Evolutionary conservation across 1,140 invertebrate species (phyloP).

Genomic region (Ceratina japonica): DNA sequence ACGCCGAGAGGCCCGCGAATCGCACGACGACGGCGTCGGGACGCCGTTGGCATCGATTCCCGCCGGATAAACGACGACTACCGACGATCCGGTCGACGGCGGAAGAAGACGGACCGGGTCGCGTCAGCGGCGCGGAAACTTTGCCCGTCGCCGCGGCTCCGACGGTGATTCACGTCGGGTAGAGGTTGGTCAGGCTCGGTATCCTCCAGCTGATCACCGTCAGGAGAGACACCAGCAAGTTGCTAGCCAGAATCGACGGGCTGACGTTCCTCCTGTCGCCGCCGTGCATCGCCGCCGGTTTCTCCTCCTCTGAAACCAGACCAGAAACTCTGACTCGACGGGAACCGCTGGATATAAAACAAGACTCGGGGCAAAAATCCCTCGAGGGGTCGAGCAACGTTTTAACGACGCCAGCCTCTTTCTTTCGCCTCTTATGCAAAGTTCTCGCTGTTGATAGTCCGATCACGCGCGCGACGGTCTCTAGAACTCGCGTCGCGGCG

Average conservation of each 20-base stretch:
- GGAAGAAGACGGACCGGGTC: constrained; percentile 18
- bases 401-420: constrained; percentile 38
- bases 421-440: no score
- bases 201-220: constrained; percentile 78
- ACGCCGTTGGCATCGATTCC: background rate
- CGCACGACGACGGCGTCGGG: background rate
- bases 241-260: constrained; percentile 76
- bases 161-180: constrained; percentile 74
- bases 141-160: background rate
- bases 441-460: no score
- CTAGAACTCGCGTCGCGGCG: no score
- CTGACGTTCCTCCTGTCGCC: constrained; percentile 77
- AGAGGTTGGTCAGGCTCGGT: constrained; percentile 76
- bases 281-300: no score
- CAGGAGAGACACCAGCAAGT: constrained; percentile 75
- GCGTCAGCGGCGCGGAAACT: background rate
- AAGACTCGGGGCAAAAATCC: background rate
- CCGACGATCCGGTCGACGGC: constrained; percentile 15
- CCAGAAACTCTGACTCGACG: constrained; percentile 62
- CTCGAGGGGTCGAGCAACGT: constrained; percentile 19
- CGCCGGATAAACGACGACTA: background rate
- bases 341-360: background rate
- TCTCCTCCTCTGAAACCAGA: constrained; percentile 76
- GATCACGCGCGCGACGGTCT: no score
- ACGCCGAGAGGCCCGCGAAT: background rate